Evolutionary conservation across 2,888 invertebrate genomes (phyloP), one percentile per base, ranked within the genome.

Genomic region (Trichogramma evanescens): DNA sequence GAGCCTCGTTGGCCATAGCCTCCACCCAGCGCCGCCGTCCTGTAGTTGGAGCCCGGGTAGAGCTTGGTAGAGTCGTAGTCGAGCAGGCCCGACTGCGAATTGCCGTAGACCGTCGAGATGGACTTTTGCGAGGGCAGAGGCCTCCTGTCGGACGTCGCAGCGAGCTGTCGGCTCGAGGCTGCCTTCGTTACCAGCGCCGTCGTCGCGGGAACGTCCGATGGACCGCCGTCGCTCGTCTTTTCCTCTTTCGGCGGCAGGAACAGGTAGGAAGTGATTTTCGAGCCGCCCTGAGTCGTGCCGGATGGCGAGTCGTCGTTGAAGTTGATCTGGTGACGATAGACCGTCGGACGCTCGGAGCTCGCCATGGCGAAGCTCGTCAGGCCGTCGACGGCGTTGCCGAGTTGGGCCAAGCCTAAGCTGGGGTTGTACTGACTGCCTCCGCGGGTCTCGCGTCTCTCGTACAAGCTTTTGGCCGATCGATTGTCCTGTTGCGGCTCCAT

Each of bases 181-280:
- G 38, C 41, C 54, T 10, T 26, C 43, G 38, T 44, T 51, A 6
- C 41, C n/a, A 4, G n/a, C n/a, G 41, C 9, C 38, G 46, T 6
- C 5, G 6, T 39, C 43, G 53, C 9, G 9, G 45, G 4, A 39
- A 13, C 13, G 13, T 13, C 13, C 13, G 13, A 13, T 13, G 1
- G 13, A 46, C n/a, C 43, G 13, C 7, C 8, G 4, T 3, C 4
- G 38, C 6, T 13, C 39, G n/a, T 7, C 10, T 58, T 54, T n/a
- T 59, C 61, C 44, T 66, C 61, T 3, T 7, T 43, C 4, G 66
- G 66, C 10, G 66, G 67, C 3, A 66, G 9, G 7, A 65, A 67
- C 3, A 67, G 45, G 44, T 67, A 67, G 0, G 63, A 45, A 1
- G 45, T 61, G 43, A 61, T 52, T 6, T 46, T 61, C 5, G 65